These are phyloP conservation scores for Myripristis murdjan DNA, from an alignment of 2,797 vertebrate species.

Conservation along the genomic window DNA sequence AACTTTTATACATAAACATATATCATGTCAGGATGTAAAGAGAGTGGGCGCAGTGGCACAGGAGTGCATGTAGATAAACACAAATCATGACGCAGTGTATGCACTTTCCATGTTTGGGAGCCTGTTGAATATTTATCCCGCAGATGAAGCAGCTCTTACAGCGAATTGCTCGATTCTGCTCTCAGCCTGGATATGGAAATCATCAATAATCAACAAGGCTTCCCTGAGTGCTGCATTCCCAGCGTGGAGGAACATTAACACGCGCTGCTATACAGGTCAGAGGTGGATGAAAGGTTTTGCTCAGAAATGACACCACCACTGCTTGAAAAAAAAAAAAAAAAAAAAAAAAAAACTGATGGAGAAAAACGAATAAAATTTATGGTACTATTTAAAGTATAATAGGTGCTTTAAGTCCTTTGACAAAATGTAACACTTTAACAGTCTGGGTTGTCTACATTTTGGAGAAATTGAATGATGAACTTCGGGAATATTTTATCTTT, in stretches of 20 bases:
- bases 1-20: constrained; percentile 6
- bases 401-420: too few relatives aligned
- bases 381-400: too few relatives aligned
- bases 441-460: too few relatives aligned
- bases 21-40: constrained; percentile 20
- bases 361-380: too few relatives aligned
- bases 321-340: too few relatives aligned
- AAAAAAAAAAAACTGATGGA: too few relatives aligned
- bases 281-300: background rate
- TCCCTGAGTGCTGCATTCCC: constrained; percentile 18
- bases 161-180: constrained; percentile 41
- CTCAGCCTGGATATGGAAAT: constrained; percentile 40
- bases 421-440: too few relatives aligned
- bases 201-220: constrained; percentile 54
- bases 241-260: background rate
- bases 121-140: constrained; percentile 56
- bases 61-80: background rate
- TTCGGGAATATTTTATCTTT: too few relatives aligned
- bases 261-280: constrained; percentile 26
- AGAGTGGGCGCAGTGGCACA: background rate
- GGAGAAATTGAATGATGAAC: too few relatives aligned
- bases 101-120: constrained; percentile 30
- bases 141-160: constrained; percentile 28
- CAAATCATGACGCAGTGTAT: constrained; percentile 3
- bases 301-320: too few relatives aligned